Conservation (phyloP, 2,797 vertebrate genomes). For the Poecilia picta region DNA sequence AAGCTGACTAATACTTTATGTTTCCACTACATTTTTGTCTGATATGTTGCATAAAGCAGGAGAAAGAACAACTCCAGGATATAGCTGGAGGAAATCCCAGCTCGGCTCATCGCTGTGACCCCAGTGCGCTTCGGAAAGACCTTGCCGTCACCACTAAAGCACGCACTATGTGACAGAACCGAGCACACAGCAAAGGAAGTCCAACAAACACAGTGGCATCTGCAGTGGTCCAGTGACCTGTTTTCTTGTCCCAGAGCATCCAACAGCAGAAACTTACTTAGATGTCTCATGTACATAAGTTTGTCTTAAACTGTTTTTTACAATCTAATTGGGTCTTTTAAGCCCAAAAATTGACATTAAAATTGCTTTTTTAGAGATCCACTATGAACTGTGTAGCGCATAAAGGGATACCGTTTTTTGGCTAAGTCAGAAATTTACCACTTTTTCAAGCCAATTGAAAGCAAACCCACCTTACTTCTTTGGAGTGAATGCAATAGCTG, state of each 20-base stretch:
- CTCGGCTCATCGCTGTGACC: conserved; percentile 56
- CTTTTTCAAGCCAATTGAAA: background rate
- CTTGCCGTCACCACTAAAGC: conserved; percentile 43
- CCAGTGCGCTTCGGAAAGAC: conserved; percentile 61
- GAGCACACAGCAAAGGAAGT: conserved; percentile 17
- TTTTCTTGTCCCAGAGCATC: conserved; percentile 16
- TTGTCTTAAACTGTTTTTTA: background rate
- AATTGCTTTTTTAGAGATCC: background rate
- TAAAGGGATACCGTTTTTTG: background rate
- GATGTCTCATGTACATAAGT: background rate
- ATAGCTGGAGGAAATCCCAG: conserved; percentile 77
- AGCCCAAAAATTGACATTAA: background rate
- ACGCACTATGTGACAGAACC: conserved; percentile 20
- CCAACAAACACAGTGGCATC: conserved; percentile 17
- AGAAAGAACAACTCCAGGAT: conserved; percentile 67
- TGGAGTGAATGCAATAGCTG: no score
- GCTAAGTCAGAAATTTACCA: background rate
- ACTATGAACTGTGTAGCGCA: background rate
- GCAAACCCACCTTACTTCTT: background rate
- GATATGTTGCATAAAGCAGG: conserved; percentile 12
- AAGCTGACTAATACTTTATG: conserved; percentile 5
- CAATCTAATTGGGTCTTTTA: background rate
- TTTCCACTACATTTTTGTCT: conserved; percentile 32
- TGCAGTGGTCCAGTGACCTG: conserved; percentile 34
- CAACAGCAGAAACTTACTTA: background rate